phyloP scores from a whole-genome alignment of 1,140 invertebrate species.

The Heterodera schachtii region DNA sequence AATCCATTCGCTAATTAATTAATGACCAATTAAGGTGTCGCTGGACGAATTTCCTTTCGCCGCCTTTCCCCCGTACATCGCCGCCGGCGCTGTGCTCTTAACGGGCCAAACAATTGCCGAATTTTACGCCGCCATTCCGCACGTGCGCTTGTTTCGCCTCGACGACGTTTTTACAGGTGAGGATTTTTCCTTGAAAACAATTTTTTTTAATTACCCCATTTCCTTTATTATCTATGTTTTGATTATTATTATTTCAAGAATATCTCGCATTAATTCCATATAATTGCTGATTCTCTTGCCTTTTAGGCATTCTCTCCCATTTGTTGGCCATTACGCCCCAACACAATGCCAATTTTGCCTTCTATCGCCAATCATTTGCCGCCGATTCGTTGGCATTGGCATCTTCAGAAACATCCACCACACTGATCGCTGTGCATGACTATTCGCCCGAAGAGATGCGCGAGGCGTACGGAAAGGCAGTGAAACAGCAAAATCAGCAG shows the following conservation, averaged over 20 bases:
- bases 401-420: not conserved
- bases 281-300: too few relatives aligned
- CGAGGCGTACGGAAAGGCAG: not conserved
- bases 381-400: not conserved
- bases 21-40: conserved; percentile 45
- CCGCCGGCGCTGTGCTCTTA: conserved; percentile 57
- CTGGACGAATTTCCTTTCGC: conserved; percentile 54
- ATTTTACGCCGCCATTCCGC: conserved; percentile 53
- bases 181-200: too few relatives aligned
- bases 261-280: too few relatives aligned
- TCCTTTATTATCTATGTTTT: too few relatives aligned
- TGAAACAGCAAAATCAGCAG: too few relatives aligned
- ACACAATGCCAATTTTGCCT: conserved; percentile 31
- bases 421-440: conserved; percentile 11
- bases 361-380: not conserved
- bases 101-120: conserved; percentile 49
- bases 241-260: too few relatives aligned
- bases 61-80: conserved; percentile 59
- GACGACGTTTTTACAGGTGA: conserved; percentile 59
- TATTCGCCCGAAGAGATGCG: not conserved
- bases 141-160: conserved; percentile 50
- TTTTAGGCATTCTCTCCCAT: conserved; percentile 52
- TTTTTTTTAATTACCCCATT: too few relatives aligned
- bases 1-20: too few relatives aligned
- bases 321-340: conserved; percentile 35